A percentile compares a stretch with the other conserved stretches of the same genome.
phyloP scores from a whole-genome alignment of 2,113 vertebrate species.

The Morone saxatilis region DNA sequence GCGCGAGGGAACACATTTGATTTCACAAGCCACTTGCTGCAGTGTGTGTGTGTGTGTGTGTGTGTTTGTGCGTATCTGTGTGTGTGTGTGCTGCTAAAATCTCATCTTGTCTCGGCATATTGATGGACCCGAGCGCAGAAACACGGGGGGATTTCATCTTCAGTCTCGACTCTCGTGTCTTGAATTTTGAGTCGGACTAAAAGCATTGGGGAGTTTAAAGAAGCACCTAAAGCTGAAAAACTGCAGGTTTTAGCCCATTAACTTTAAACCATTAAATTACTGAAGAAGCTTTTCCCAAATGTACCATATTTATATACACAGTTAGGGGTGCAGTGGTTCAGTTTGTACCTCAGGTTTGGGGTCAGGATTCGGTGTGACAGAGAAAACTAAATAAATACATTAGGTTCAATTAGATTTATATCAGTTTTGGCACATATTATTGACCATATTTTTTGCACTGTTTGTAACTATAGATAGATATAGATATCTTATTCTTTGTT shows the following conservation, averaged over 20 bases:
- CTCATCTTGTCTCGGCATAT: conserved; percentile 17
- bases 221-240: not conserved
- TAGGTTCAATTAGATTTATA: no score
- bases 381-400: not conserved
- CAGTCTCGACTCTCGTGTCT: conserved; percentile 1
- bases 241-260: conserved; percentile 10
- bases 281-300: not conserved
- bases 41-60: conserved; percentile 21
- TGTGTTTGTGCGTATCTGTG: not conserved
- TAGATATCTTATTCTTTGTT: no score
- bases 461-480: no score
- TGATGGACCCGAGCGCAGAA: conserved; percentile 16
- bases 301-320: not conserved
- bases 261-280: not conserved
- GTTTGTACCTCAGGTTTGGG: not conserved
- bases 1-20: conserved; percentile 8
- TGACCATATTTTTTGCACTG: no score
- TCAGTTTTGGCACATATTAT: no score
- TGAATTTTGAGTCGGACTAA: conserved; percentile 1
- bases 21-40: conserved; percentile 5
- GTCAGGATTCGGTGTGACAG: not conserved
- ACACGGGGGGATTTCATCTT: conserved; percentile 30
- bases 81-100: not conserved
- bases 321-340: not conserved
- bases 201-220: conserved; percentile 3